These are phyloP conservation scores for Brachylomia viminalis DNA, from an alignment of 2,888 invertebrate genomes.

Conservation along the genomic window DNA sequence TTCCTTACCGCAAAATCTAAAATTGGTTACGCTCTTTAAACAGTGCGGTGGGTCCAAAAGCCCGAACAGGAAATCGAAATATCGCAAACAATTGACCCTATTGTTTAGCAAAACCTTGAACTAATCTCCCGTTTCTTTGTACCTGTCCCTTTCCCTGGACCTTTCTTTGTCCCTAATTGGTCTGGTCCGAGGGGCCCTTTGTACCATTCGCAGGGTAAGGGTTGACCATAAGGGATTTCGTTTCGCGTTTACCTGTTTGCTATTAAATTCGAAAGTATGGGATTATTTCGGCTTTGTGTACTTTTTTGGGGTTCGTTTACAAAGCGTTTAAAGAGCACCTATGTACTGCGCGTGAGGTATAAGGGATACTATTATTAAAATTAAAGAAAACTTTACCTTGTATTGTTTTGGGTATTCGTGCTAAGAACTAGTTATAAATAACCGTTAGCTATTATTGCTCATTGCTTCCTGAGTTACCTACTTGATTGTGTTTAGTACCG, in stretches of 20 bases:
- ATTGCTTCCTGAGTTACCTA: neutral
- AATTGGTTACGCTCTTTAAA: conserved; percentile 17
- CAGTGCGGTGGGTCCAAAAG: conserved; percentile 68
- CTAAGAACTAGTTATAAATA: neutral
- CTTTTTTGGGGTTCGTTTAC: conserved; percentile 9
- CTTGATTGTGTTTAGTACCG: too few species aligned
- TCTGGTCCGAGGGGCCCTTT: conserved; percentile 58
- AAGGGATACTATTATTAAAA: neutral
- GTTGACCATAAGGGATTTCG: conserved; percentile 64
- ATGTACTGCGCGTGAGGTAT: neutral
- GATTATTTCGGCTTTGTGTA: conserved; percentile 40
- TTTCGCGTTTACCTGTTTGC: conserved; percentile 62
- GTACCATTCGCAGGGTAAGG: conserved; percentile 60
- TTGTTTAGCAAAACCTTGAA: conserved; percentile 71
- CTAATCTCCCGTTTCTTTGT: conserved; percentile 61
- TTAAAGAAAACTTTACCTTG: neutral
- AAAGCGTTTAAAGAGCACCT: neutral
- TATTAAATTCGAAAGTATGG: conserved; percentile 55
- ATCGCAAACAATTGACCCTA: conserved; percentile 67
- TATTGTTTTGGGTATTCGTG: neutral
- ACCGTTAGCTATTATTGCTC: too few species aligned
- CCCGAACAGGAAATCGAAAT: conserved; percentile 65
- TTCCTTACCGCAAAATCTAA: neutral
- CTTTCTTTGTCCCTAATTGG: conserved; percentile 68
- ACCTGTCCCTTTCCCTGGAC: conserved; percentile 64